Base-by-base conservation (phyloP, 2,113 vertebrate species). In the Pheucticus melanocephalus region DNA sequence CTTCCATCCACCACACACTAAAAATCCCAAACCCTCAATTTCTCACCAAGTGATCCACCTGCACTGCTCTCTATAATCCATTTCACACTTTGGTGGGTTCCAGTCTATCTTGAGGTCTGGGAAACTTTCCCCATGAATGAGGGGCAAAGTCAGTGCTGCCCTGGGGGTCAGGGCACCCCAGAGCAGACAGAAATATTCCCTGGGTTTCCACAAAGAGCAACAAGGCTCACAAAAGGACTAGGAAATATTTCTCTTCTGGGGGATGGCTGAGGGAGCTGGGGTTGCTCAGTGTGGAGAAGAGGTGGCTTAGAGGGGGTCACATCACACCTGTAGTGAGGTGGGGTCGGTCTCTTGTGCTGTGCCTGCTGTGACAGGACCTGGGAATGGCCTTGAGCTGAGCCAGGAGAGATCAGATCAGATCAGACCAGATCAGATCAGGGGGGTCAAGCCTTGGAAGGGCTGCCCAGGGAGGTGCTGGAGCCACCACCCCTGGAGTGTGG, bases 341-440 rank as follows among this genome's bases (percentile, higher is more conserved):
- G 15, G 59, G 37, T 1, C 0, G 0, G 42, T 19, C 7, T 42
- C 59, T 4, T 6, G 9, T 27, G 31, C 59, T 18, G 5, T 15
- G 42, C 5, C 48, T 50, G 59, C 76, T 42, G 50, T 10, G 35
- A 81, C 11, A 12, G 15, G 2, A 31, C 1, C 11, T 0, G 8
- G 42, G 5, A 73, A 65, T 0, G 44, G 37, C 51, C 37, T 15
- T 20, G 69, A 51, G 33, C 35, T 50, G 21, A 27, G 50, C 5
- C 59, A 44, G 22, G 25, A 8, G 12, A 81, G 22, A 10, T 11
- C 37, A 33, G 18, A 3, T 10, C 0, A 5, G 12, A 15, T 11
- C 39, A 65, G 42, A n/a, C 11, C 37, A 33, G 18, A 3, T 10
- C 0, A 5, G 12, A 15, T 11, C 39, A 65, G 42, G 35, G 25